Conservation (phyloP, 2,888 invertebrate genomes). For the Gordius sp. region DNA sequence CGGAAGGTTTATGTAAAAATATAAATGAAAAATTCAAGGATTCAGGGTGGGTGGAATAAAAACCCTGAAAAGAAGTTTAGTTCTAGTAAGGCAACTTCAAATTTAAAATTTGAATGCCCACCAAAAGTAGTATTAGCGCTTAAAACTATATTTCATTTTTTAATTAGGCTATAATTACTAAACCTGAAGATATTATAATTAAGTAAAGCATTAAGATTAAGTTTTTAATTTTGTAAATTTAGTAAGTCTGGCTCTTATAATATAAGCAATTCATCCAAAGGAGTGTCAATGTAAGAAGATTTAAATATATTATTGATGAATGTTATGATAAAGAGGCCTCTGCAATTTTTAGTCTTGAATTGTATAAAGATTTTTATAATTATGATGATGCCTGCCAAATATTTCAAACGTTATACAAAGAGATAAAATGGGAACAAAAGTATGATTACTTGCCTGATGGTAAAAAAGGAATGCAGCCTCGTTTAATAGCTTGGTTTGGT, state of each 20-base stretch:
- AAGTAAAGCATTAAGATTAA: conserved; percentile 10
- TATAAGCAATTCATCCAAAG: conserved; percentile 25
- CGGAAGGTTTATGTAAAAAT: too few relatives aligned
- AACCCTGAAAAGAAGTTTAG: not conserved
- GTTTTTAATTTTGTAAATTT: conserved; percentile 19
- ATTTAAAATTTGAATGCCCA: not conserved
- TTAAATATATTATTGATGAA: conserved; percentile 19
- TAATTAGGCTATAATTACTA: not conserved
- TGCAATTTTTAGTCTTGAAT: not conserved
- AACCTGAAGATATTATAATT: conserved; percentile 9
- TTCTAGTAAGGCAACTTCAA: not conserved
- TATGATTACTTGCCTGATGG: not conserved
- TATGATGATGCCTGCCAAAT: not conserved
- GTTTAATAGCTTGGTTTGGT: conserved; percentile 32
- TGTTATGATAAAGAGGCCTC: too few relatives aligned
- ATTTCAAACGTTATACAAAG: not conserved
- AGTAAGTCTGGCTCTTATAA: conserved; percentile 27
- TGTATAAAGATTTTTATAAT: not conserved
- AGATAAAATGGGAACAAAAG: not conserved
- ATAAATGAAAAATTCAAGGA: not conserved
- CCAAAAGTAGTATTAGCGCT: not conserved
- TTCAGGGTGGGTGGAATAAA: conserved; percentile 13
- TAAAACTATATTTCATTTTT: not conserved
- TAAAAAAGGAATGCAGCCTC: conserved; percentile 23
- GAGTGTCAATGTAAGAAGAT: conserved; percentile 24